Conservation (phyloP, 2,797 vertebrate species). For the Alectoris magna region DNA sequence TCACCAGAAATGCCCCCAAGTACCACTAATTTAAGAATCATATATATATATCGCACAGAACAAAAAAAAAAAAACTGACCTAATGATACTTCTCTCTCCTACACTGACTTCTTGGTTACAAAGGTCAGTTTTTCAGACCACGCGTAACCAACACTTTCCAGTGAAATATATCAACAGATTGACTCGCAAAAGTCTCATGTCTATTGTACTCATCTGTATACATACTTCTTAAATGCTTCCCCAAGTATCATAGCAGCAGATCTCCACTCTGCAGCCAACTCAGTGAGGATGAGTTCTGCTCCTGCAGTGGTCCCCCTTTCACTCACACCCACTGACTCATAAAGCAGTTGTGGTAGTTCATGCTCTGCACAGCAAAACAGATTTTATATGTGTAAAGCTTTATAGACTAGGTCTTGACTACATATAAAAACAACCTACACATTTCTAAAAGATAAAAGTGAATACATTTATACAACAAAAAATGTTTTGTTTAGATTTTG, state of each 20-base stretch:
- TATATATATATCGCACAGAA: background rate
- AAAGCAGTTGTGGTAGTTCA: background rate
- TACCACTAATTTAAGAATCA: background rate
- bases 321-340: background rate
- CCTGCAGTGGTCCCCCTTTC: background rate
- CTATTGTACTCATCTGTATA: rapidly evolving
- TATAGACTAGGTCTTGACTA: background rate
- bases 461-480: background rate
- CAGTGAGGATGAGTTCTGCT: background rate
- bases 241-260: background rate
- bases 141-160: background rate
- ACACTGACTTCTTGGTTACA: background rate
- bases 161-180: background rate
- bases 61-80: background rate
- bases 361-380: background rate
- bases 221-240: background rate
- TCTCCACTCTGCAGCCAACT: background rate
- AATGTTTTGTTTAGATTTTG: background rate
- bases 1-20: background rate
- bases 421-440: background rate
- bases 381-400: background rate
- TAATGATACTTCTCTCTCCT: background rate
- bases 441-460: background rate
- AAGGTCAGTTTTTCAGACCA: background rate
- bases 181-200: background rate